Percentiles rank a stretch among this genome's conserved stretches.
Evolutionary conservation across 2,113 vertebrate species (phyloP).

Genomic region (Galemys pyrenaicus): DNA sequence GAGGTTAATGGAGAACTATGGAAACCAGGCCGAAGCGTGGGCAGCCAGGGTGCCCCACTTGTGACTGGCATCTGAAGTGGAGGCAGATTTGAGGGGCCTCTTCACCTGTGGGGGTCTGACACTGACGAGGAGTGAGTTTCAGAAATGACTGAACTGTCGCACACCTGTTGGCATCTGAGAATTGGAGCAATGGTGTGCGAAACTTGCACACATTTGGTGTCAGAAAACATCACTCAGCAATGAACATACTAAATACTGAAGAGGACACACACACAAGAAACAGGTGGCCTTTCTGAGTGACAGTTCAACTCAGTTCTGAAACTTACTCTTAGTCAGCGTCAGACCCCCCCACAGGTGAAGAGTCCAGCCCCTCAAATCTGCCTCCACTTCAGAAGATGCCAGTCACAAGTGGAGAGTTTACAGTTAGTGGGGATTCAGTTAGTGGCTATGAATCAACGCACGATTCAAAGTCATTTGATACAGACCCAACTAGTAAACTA

Average conservation of each 20-base stretch:
- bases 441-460: neutral
- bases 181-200: neutral
- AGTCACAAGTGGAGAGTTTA: neutral
- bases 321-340: neutral
- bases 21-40: neutral
- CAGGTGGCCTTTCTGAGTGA: too few relatives aligned
- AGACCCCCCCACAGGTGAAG: neutral
- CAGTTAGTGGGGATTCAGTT: neutral
- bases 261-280: neutral
- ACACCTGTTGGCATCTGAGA: neutral
- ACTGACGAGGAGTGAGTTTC: neutral
- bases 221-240: neutral
- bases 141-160: neutral
- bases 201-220: neutral
- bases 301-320: neutral
- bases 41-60: neutral
- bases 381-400: neutral
- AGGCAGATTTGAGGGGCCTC: neutral
- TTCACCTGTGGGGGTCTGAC: neutral
- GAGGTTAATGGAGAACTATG: neutral
- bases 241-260: neutral
- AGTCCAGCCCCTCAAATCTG: neutral
- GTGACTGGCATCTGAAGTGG: neutral
- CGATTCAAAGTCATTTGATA: neutral
- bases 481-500: neutral